These are phyloP conservation scores for Drosophila sp. DNA, from an alignment of 1,140 invertebrate species.

Conservation along the genomic window DNA sequence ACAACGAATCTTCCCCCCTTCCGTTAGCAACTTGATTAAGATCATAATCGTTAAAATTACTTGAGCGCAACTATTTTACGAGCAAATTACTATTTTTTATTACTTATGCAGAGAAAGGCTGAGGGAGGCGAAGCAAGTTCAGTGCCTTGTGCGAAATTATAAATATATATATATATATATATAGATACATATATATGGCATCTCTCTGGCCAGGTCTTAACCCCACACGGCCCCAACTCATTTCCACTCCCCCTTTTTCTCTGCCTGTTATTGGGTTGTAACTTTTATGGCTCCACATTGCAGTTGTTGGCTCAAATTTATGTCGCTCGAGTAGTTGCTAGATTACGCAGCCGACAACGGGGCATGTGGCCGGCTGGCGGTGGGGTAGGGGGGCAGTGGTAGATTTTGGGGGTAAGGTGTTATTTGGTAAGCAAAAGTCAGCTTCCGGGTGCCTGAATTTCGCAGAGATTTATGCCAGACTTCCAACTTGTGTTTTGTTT, in stretches of 20 bases:
- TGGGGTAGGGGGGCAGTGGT: neutral
- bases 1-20: too few species aligned
- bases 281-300: slow-evolving; percentile 49
- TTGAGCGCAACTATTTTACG: slow-evolving; percentile 62
- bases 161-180: slow-evolving; percentile 16
- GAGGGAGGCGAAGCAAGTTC: slow-evolving; percentile 30
- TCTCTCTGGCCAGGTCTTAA: slow-evolving; percentile 41
- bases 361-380: neutral
- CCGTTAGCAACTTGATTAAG: slow-evolving; percentile 55
- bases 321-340: slow-evolving; percentile 53
- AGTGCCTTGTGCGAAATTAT: slow-evolving; percentile 42
- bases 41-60: slow-evolving; percentile 63
- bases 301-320: slow-evolving; percentile 48
- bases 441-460: slow-evolving; percentile 48
- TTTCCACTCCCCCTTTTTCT: neutral
- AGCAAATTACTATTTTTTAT: slow-evolving; percentile 61
- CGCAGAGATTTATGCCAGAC: slow-evolving; percentile 32
- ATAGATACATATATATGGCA: slow-evolving; percentile 34
- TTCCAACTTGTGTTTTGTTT: slow-evolving; percentile 47
- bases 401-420: neutral
- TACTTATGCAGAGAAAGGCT: slow-evolving; percentile 45
- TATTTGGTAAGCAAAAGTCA: slow-evolving; percentile 7
- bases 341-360: slow-evolving; percentile 37
- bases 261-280: slow-evolving; percentile 39
- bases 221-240: neutral